A percentile compares a stretch with the other conserved stretches of the same genome.
Conservation (phyloP, 2,888 invertebrate species). For the Drosophila borealis region DNA sequence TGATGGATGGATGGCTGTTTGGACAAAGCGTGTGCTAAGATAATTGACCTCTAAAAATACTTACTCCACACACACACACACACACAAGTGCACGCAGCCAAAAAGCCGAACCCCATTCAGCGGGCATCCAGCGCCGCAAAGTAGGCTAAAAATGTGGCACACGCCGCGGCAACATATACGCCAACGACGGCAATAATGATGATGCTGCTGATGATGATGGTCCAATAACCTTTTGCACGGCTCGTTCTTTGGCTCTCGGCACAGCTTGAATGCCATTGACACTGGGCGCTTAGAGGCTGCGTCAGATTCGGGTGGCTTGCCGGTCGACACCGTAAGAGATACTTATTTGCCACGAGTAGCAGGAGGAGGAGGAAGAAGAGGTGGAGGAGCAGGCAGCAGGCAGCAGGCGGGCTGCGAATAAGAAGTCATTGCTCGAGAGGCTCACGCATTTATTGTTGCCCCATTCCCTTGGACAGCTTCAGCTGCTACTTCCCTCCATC, state of each 20-base stretch:
- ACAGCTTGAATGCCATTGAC: constrained; percentile 68
- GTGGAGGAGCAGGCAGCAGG: constrained; percentile 1
- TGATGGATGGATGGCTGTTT: constrained; percentile 56
- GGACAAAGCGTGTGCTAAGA: constrained; percentile 47
- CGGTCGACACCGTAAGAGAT: constrained; percentile 45
- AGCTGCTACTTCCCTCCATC: not conserved
- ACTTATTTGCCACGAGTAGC: constrained; percentile 28
- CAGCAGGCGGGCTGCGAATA: constrained; percentile 16
- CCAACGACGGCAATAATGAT: constrained; percentile 3
- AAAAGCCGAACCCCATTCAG: constrained; percentile 46
- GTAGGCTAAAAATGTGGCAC: constrained; percentile 77
- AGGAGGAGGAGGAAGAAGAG: constrained; percentile 7
- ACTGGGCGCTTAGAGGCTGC: constrained; percentile 45
- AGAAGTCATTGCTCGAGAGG: constrained; percentile 67
- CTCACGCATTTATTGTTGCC: constrained; percentile 64
- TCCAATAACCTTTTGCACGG: constrained; percentile 70
- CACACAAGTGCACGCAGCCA: constrained; percentile 14
- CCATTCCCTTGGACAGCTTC: constrained; percentile 11
- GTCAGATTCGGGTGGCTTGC: constrained; percentile 26
- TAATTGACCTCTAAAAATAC: constrained; percentile 76
- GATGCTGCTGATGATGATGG: constrained; percentile 48
- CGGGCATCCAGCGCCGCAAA: constrained; percentile 61
- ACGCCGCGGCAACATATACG: constrained; percentile 30
- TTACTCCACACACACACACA: constrained; percentile 14
- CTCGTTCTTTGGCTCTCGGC: constrained; percentile 23